Percentiles rank a stretch among this genome's conserved stretches.
Evolutionary conservation across 64 coral and sea anemone species (phyloP).

Genomic region (Stichodactyla mertensii): DNA sequence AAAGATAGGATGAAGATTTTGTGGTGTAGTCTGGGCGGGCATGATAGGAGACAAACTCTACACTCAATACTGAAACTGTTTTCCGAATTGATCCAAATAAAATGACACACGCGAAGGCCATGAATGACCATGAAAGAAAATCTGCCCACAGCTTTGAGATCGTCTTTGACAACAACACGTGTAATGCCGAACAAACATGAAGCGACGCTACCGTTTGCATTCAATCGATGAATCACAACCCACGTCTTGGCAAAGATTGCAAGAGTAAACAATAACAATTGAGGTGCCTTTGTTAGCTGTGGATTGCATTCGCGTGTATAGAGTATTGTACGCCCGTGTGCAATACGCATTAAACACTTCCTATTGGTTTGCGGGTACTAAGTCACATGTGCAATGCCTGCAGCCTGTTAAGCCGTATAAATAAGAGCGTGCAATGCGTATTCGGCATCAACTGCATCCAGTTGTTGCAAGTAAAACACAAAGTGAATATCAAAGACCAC

Average conservation of each 20-base stretch:
- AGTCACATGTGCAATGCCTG: neutral
- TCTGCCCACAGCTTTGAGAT: neutral
- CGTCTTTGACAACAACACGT: slow-evolving; percentile 12
- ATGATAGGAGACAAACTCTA: neutral
- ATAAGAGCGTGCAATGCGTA: slow-evolving; percentile 6
- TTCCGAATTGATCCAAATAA: neutral
- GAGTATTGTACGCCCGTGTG: slow-evolving; percentile 13
- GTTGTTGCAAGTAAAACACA: neutral
- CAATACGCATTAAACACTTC: neutral
- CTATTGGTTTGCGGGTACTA: slow-evolving; percentile 12
- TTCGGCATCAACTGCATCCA: neutral
- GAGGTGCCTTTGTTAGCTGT: neutral
- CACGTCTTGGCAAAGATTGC: slow-evolving; percentile 8
- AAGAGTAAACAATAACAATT: neutral
- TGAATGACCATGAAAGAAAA: neutral
- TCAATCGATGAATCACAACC: slow-evolving; percentile 7
- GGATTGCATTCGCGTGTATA: slow-evolving; percentile 34
- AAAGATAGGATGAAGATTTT: neutral
- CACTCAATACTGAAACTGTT: neutral
- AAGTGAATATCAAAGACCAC: neutral
- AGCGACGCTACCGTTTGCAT: slow-evolving; percentile 23
- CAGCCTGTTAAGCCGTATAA: neutral
- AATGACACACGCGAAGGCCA: neutral
- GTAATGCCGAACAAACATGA: slow-evolving; percentile 11
- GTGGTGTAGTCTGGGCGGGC: neutral